Evolutionary conservation across 2,888 invertebrate genomes (phyloP), one percentile per base, ranked within the genome.

Genomic region (Apamea monoglypha): DNA sequence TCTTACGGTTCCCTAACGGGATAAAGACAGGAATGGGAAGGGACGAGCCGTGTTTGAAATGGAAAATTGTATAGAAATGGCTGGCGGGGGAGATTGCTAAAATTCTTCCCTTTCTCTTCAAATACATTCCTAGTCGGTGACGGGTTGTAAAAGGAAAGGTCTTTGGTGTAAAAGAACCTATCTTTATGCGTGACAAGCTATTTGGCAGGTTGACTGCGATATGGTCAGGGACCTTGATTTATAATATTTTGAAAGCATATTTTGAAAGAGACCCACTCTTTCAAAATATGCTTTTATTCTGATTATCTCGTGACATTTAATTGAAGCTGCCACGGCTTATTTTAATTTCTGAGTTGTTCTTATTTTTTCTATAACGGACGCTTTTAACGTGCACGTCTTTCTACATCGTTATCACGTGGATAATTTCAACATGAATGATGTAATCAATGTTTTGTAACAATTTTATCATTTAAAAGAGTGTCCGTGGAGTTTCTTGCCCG

Each of bases 1-100:
- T 70, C 56, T 78, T 77, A 73, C n/a, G 66, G 66, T 84, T 66
- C 56, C 18, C 5, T 78, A 82, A 84, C 66, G 70, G 86, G 63
- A 36, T 78, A 50, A 21, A 71, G 25, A 36, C 64, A 53, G 32
- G 64, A 73, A 32, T 68, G 25, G 16, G 8, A 36, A 18, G 47
- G 14, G 2, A 32, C 7, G 21, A 56, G 25, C 4, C 21, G 10
- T 67, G n/a, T 67, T 68, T 36, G 36, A 72, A 85, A 81, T 64
- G 32, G 64, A 59, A 76, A 84, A 50, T 64, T 61, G 1, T 50
- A 44, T 66, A 47, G 59, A 70, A 79, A 47, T 47, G 8, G 70
- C 16, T 53, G 10, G 44, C 16, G 16, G 44, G 40, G 18, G 12
- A 63, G 68, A 82, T 75, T 61, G 4, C n/a, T 68, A 2, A 63